Evolutionary conservation across 2,888 invertebrate genomes (phyloP).

Genomic region (Diabrotica balteata): DNA sequence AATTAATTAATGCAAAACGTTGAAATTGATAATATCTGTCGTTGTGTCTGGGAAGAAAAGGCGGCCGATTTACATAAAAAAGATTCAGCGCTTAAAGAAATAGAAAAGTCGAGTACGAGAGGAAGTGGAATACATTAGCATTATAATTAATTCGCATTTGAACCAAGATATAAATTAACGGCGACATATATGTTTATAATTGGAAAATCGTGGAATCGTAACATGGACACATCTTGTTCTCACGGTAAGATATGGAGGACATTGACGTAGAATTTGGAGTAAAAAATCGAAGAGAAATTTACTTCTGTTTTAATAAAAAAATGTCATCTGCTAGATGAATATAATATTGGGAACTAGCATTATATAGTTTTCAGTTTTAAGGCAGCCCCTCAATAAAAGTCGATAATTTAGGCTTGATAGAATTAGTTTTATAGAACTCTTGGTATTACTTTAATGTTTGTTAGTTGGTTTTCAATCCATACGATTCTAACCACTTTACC

Average conservation of each 20-base stretch:
- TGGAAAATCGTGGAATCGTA: slow-evolving; percentile 26
- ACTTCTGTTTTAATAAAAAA: too few relatives aligned
- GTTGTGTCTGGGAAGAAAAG: background rate
- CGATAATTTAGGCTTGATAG: too few relatives aligned
- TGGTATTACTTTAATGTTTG: too few relatives aligned
- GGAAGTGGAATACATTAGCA: slow-evolving; percentile 21
- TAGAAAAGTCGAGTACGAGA: background rate
- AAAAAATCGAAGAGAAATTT: background rate
- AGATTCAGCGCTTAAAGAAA: too few relatives aligned
- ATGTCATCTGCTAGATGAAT: too few relatives aligned
- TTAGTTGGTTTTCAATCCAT: too few relatives aligned
- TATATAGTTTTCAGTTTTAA: too few relatives aligned
- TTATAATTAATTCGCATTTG: slow-evolving; percentile 23
- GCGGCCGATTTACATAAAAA: slow-evolving; percentile 7
- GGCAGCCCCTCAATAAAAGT: too few relatives aligned
- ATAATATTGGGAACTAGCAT: too few relatives aligned
- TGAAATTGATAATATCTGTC: slow-evolving; percentile 2
- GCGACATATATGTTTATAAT: slow-evolving; percentile 21
- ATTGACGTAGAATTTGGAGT: background rate
- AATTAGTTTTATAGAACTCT: too few relatives aligned
- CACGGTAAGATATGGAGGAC: slow-evolving; percentile 14
- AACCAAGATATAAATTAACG: slow-evolving; percentile 25
- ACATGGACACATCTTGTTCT: slow-evolving; percentile 24
- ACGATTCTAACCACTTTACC: too few relatives aligned
- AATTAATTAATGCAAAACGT: background rate